phyloP scores from a whole-genome alignment of 2,113 vertebrate genomes.

The Orthonyx spaldingii region DNA sequence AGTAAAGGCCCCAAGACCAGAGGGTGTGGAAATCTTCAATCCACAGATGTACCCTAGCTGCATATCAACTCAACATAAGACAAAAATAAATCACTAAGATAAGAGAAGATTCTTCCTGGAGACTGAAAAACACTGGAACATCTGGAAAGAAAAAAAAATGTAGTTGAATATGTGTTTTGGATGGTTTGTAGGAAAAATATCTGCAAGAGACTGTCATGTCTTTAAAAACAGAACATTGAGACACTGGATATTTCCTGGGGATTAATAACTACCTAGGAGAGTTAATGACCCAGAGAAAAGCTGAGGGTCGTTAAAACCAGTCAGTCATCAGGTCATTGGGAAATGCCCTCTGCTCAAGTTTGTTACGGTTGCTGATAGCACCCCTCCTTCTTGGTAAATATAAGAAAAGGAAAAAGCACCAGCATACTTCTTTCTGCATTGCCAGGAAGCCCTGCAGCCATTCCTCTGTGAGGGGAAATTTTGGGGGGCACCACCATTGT shows the following conservation, averaged over 20 bases:
- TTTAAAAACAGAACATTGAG: not conserved
- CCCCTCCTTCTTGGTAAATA: not conserved
- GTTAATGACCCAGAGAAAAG: not conserved
- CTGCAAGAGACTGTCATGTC: not conserved
- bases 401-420: not conserved
- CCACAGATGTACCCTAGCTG: not conserved
- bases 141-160: constrained; percentile 20
- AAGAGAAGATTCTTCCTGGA: constrained; percentile 31
- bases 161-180: constrained; percentile 2
- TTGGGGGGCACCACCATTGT: accelerated
- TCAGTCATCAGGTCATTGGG: not conserved
- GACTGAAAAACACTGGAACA: constrained; percentile 31
- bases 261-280: constrained; percentile 45
- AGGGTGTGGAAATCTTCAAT: constrained; percentile 7
- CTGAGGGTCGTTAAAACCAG: constrained; percentile 9
- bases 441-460: not conserved
- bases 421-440: not conserved
- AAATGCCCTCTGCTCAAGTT: not conserved
- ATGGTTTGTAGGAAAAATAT: constrained; percentile 30
- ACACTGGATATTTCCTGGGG: not conserved
- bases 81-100: constrained; percentile 58
- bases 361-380: not conserved
- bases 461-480: not conserved
- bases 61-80: not conserved
- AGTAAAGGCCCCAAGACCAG: not conserved